phyloP scores from a whole-genome alignment of 2,888 invertebrate species.

The Harpalus rufipes region DNA sequence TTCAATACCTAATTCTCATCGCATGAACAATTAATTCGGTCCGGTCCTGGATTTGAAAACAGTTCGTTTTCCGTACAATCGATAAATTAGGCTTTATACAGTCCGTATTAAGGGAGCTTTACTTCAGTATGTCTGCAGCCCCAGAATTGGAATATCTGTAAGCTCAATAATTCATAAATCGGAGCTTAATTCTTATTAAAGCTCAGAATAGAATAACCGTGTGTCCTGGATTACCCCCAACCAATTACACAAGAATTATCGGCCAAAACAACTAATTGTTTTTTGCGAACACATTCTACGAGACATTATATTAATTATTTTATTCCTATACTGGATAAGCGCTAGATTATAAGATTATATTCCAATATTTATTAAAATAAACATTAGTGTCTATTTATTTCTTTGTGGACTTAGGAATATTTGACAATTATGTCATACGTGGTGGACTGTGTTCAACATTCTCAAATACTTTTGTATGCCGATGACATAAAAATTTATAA shows the following conservation, averaged over 20 bases:
- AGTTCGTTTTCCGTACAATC: conserved; percentile 62
- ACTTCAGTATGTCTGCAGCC: conserved; percentile 56
- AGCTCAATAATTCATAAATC: conserved; percentile 66
- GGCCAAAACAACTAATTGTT: conserved; percentile 30
- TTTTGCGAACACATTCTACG: background rate
- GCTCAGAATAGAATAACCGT: conserved; percentile 62
- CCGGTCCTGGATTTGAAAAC: conserved; percentile 55
- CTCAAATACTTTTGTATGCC: no score
- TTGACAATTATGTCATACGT: no score
- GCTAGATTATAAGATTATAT: conserved; percentile 6
- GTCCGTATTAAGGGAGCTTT: conserved; percentile 58
- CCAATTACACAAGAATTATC: conserved; percentile 53
- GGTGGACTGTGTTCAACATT: no score
- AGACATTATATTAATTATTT: background rate
- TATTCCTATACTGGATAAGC: background rate
- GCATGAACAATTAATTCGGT: background rate
- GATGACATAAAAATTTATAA: no score
- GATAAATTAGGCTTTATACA: conserved; percentile 65
- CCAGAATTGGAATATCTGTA: conserved; percentile 63
- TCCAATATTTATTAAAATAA: background rate
- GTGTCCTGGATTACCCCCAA: conserved; percentile 40
- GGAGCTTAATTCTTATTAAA: conserved; percentile 63
- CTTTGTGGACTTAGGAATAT: no score
- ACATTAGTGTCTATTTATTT: no score
- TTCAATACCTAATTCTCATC: no score